These are phyloP conservation scores for Loriculus beryllinus DNA, from an alignment of 2,797 vertebrate genomes.

Conservation along the genomic window DNA sequence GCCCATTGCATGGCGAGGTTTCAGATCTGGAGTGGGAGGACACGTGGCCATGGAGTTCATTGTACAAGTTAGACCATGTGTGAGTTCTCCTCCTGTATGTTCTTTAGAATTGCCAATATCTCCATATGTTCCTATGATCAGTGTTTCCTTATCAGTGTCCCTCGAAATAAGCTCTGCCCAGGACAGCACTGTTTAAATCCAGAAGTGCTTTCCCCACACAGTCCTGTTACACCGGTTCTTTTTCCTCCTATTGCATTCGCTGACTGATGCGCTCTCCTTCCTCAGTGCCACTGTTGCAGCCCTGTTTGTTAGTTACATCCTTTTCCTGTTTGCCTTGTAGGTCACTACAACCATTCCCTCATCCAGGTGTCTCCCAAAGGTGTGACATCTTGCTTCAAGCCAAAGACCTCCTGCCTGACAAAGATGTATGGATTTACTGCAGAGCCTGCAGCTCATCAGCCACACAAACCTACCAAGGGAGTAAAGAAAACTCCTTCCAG, in stretches of 20 bases:
- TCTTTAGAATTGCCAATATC: background rate
- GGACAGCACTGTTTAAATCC: background rate
- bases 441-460: constrained; percentile 77
- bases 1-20: background rate
- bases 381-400: constrained; percentile 77
- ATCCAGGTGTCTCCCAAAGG: constrained; percentile 64
- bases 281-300: background rate
- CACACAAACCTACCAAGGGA: constrained; percentile 37
- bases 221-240: background rate
- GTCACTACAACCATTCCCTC: constrained; percentile 73
- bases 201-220: background rate
- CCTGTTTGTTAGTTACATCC: background rate
- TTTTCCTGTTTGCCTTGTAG: constrained; percentile 59
- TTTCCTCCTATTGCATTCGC: background rate
- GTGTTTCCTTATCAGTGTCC: background rate
- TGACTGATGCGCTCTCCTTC: background rate
- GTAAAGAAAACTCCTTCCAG: constrained; percentile 54
- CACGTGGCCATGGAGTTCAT: background rate
- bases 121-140: background rate
- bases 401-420: constrained; percentile 63
- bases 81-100: background rate
- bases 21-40: background rate
- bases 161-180: constrained; percentile 9
- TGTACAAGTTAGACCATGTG: background rate
- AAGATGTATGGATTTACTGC: constrained; percentile 44